A percentile compares a stretch with the other conserved stretches of the same genome.
phyloP scores from a whole-genome alignment of 2,797 vertebrate genomes.

The Argentina silus region DNA sequence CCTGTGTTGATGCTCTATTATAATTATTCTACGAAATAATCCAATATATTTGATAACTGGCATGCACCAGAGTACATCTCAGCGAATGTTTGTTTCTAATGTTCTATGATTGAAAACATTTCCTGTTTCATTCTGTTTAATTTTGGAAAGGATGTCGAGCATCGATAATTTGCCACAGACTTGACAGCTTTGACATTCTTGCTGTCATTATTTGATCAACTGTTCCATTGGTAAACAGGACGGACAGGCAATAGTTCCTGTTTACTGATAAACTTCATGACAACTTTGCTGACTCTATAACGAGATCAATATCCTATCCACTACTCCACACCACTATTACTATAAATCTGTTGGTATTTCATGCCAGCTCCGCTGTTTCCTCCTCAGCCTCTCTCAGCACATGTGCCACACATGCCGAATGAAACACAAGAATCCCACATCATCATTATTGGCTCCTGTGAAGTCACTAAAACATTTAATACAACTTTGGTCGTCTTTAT shows the following conservation, averaged over 20 bases:
- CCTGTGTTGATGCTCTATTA: constrained; percentile 15
- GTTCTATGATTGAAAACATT: too few species aligned
- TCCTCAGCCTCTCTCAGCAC: constrained; percentile 43
- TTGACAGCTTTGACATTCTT: constrained; percentile 32
- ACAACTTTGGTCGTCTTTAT: background rate
- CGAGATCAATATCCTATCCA: constrained; percentile 54
- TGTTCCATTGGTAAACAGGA: background rate
- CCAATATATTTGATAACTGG: constrained; percentile 50
- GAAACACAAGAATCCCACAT: constrained; percentile 43
- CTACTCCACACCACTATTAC: too few species aligned
- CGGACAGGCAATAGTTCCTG: constrained; percentile 40
- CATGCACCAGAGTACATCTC: constrained; percentile 45
- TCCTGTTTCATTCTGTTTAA: constrained; percentile 30
- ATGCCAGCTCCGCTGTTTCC: constrained; percentile 8
- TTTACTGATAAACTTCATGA: constrained; percentile 43
- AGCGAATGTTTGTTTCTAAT: background rate
- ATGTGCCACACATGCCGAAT: constrained; percentile 25
- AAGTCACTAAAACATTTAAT: constrained; percentile 34
- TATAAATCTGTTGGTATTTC: constrained; percentile 31
- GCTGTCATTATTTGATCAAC: constrained; percentile 48
- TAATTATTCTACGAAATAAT: constrained; percentile 39
- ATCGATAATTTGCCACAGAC: constrained; percentile 56
- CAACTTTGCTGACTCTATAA: constrained; percentile 32
- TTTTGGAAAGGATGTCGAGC: constrained; percentile 44
- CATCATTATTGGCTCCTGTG: constrained; percentile 55